Base-by-base conservation (phyloP, 2,888 invertebrate genomes). In the Blastobasis adustella region DNA sequence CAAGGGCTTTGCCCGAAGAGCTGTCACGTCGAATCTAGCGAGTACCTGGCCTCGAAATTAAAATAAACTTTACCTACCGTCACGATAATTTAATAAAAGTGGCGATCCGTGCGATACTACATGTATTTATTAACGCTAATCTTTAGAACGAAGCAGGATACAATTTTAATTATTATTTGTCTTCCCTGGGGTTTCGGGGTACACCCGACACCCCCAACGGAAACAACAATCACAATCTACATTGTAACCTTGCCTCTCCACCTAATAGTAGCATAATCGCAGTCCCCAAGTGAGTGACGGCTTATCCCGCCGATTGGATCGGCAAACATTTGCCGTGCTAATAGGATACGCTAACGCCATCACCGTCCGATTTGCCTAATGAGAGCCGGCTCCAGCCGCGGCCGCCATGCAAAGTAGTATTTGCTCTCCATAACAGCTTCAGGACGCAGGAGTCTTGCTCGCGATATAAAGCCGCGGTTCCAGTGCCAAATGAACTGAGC, bases 261-360 rank as follows among this genome's bases (percentile, higher is more conserved):
- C 42, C 42, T 37, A 49, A 44, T 49, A 65, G 67, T 67, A 60
- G 62, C 56, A 58, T 63, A 61, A 64, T 64, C 61, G 53, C 23
- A 23, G 23, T 37, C 40, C 44, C 37, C 39, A 44, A 58, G 52
- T 62, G 64, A 72, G 67, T 71, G 75, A 69, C 66, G 63, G 65
- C 61, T 62, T 67, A 65, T 66, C 65, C 61, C 59, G 65, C 60
- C 77, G 79, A 82, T 82, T 76, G 75, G 71, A 66, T 76, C 69
- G 62, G 66, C 81, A 84, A 87, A 87, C 84, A 84, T 84, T 86
- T 77, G 79, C 85, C 76, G 73, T 74, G 69, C 76, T 85, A 86
- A 87, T 84, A 79, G 82, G 73, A 73, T 78, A 73, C 78, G 75
- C 80, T 76, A 77, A 78, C 80, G 74, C 73, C 70, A 71, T 66